Evolutionary conservation across 2,888 invertebrate species (phyloP).

Genomic region (Dynastes maya): DNA sequence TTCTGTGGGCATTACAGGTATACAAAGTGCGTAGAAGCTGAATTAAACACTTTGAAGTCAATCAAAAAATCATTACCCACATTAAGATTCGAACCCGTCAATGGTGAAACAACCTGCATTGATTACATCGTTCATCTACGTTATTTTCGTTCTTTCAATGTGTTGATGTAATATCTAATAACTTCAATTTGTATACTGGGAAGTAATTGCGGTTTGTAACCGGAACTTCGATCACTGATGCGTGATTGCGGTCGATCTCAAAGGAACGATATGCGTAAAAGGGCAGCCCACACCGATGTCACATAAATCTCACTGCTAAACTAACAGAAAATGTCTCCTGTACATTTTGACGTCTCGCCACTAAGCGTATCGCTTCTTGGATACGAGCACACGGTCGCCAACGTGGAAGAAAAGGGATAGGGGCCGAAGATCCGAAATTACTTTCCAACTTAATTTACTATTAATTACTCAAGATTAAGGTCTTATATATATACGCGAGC

Average conservation of each 20-base stretch:
- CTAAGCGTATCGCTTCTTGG: slow-evolving; percentile 21
- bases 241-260: neutral
- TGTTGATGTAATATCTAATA: no score
- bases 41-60: no score
- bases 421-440: slow-evolving; percentile 36
- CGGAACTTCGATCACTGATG: neutral
- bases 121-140: no score
- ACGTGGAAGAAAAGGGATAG: neutral
- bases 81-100: no score
- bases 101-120: no score
- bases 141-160: no score
- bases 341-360: slow-evolving; percentile 30
- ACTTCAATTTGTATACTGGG: no score
- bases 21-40: no score
- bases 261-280: slow-evolving; percentile 5
- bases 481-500: neutral
- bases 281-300: slow-evolving; percentile 1
- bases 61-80: no score
- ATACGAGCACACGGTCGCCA: neutral
- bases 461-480: slow-evolving; percentile 30
- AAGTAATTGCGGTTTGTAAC: no score
- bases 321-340: slow-evolving; percentile 39
- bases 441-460: slow-evolving; percentile 45
- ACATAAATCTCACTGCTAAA: slow-evolving; percentile 33
- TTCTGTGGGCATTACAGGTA: no score